Evolutionary conservation across 2,113 vertebrate genomes (phyloP).

Genomic region (Oncorhynchus gorbuscha): DNA sequence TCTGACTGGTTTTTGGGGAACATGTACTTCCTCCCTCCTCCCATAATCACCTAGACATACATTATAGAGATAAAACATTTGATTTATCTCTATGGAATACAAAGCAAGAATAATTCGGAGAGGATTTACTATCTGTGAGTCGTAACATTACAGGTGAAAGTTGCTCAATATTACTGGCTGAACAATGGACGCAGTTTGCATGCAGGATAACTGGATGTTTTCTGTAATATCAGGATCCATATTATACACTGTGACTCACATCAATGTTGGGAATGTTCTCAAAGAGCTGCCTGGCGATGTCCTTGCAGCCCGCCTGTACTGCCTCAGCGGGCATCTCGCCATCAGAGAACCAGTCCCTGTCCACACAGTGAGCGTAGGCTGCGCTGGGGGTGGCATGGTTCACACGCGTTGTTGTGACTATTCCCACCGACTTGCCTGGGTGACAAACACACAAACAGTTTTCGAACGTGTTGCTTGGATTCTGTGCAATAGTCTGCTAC

Average conservation of each 20-base stretch:
- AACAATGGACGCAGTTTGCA: too few species aligned
- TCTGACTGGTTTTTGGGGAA: conserved; percentile 85
- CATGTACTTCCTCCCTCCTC: conserved; percentile 94
- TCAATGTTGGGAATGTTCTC: conserved; percentile 91
- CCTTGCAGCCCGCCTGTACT: conserved; percentile 84
- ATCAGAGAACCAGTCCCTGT: conserved; percentile 95
- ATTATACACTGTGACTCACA: conserved; percentile 66
- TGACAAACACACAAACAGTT: conserved; percentile 14
- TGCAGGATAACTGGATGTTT: too few species aligned
- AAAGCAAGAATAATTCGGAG: too few species aligned
- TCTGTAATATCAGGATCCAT: too few species aligned
- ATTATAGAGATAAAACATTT: not conserved
- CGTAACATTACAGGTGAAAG: not conserved
- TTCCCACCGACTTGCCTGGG: conserved; percentile 91
- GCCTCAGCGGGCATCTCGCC: conserved; percentile 90
- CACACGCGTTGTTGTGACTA: conserved; percentile 92
- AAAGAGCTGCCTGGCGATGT: conserved; percentile 91
- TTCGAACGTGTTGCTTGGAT: not conserved
- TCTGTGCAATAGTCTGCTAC: too few species aligned
- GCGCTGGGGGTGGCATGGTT: conserved; percentile 96
- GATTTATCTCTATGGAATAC: not conserved
- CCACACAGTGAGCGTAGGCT: conserved; percentile 89
- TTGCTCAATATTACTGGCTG: not conserved
- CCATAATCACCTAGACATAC: conserved; percentile 85
- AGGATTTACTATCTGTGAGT: not conserved